Base-by-base conservation (phyloP, 2,888 invertebrate genomes). In the Sialis fuliginosa region DNA sequence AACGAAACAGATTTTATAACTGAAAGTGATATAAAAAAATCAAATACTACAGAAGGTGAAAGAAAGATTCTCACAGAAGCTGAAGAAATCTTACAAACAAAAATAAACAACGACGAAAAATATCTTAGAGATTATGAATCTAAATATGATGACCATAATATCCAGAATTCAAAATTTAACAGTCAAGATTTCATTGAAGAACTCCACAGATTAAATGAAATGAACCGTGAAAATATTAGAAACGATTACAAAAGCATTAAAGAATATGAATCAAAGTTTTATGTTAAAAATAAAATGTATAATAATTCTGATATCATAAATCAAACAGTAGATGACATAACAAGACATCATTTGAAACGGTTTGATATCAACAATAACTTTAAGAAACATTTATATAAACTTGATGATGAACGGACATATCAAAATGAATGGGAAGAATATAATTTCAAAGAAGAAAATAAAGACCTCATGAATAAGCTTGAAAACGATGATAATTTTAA, bases 181-280 rank as follows among this genome's bases (percentile, higher is more conserved):
- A 35, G 39, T 6, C 39, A 39, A 30, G 33, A 45, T 13, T 39
- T 45, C n/a, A 45, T 45, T 22, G 45, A 45, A 30, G 45, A 45
- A n/a, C 13, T 45, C 6, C 45, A 45, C n/a, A 39, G 39, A 32
- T 13, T 45, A 6, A 32, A 39, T 7, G 13, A 9, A 32, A 10
- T 34, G 22, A 45, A 45, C n/a, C 30, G 22, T 10, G 31, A 42
- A 31, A 42, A 13, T 31, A 30, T 10, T 5, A 10, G 32, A 10
- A 13, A 42, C 4, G 42, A 42, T 8, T 31, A 31, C 8, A 10
- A 42, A 31, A 42, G 32, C 30, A 9, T 42, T 31, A 42, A 32
- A 30, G 42, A 42, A 31, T 42, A 42, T 8, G 42, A 42, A 32
- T 42, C 42, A 10, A 42, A 42, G 31, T 42, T 42, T 42, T 22